Percentiles rank a stretch among this genome's conserved stretches.
These are phyloP conservation scores for Antheraea mylitta DNA, from an alignment of 1,140 invertebrate species.

Conservation along the genomic window DNA sequence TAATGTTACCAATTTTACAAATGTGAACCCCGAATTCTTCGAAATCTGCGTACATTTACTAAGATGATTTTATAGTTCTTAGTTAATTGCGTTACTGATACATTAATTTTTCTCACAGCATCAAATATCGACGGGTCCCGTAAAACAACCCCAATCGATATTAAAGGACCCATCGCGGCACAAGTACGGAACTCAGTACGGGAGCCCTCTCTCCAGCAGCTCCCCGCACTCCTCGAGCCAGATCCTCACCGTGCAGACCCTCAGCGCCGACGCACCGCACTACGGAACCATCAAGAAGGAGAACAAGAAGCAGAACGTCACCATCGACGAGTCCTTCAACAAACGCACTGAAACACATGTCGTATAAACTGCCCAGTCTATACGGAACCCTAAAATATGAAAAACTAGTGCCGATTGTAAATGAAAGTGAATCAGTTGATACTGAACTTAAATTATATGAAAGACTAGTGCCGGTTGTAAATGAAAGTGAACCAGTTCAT, in stretches of 20 bases:
- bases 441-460: not conserved
- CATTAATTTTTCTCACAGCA: constrained; percentile 43
- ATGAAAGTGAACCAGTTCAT: constrained; percentile 44
- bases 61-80: too few species aligned
- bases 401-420: not conserved
- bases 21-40: too few species aligned
- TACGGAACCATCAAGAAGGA: constrained; percentile 77
- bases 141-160: constrained; percentile 81
- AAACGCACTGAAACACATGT: constrained; percentile 70
- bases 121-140: constrained; percentile 51
- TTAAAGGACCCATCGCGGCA: constrained; percentile 81
- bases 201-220: constrained; percentile 64
- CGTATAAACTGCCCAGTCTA: constrained; percentile 38
- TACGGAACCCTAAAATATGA: too few species aligned
- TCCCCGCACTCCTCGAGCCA: constrained; percentile 69
- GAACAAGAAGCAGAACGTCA: constrained; percentile 73
- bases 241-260: constrained; percentile 74
- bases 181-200: constrained; percentile 79
- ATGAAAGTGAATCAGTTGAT: constrained; percentile 25
- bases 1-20: too few species aligned
- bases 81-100: not conserved
- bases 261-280: constrained; percentile 62
- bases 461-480: constrained; percentile 18
- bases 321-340: constrained; percentile 68
- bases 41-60: too few species aligned